Evolutionary conservation across 2,797 vertebrate species (phyloP).

Genomic region (Poeciliopsis turneri): DNA sequence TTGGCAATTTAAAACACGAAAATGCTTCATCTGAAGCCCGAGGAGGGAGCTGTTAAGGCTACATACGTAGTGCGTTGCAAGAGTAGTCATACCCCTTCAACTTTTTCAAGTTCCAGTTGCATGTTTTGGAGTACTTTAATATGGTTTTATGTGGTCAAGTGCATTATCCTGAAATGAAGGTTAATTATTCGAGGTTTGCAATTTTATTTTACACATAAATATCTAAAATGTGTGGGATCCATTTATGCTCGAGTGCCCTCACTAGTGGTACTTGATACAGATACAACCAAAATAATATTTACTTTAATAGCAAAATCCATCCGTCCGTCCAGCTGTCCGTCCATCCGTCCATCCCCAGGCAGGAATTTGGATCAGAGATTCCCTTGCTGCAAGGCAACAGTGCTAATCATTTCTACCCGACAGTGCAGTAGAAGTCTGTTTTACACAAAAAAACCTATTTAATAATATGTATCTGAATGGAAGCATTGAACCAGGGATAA

Average conservation of each 20-base stretch:
- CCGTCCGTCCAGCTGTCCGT: fast-evolving
- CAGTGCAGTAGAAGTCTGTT: not conserved
- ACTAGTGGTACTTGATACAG: not conserved
- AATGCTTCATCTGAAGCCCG: slow-evolving; percentile 7
- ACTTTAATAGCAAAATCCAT: not conserved
- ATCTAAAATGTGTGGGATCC: not conserved
- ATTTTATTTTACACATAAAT: not conserved
- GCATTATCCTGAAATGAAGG: not conserved
- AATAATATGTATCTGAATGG: no score
- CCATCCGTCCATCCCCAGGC: not conserved
- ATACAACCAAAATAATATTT: not conserved
- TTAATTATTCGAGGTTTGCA: not conserved
- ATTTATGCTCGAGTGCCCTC: not conserved
- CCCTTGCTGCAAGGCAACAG: not conserved
- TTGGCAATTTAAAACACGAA: slow-evolving; percentile 34
- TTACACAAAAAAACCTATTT: no score
- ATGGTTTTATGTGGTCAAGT: not conserved
- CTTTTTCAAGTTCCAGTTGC: not conserved
- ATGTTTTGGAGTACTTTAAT: not conserved
- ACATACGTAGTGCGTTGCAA: not conserved
- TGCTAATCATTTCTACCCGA: not conserved
- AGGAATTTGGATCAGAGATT: not conserved
- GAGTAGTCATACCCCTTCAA: not conserved
- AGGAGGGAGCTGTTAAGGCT: slow-evolving; percentile 12
- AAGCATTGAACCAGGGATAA: no score